Percentiles rank a stretch among this genome's conserved stretches.
These are phyloP conservation scores for Trachelus stipa DNA, from an alignment of 2,888 invertebrate species.

Conservation along the genomic window DNA sequence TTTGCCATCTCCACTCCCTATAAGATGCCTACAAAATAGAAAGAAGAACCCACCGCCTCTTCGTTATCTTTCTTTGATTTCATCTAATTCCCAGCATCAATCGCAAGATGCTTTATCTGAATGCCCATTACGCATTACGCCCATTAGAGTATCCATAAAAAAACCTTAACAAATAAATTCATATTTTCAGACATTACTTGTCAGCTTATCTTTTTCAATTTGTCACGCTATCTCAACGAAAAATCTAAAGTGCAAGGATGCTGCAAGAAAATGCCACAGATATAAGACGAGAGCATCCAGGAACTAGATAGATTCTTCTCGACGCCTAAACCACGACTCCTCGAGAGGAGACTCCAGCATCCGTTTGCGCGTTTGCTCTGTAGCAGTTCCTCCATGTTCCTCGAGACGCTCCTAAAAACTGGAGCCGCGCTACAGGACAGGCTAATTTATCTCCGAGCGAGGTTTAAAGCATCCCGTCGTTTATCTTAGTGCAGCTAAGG, in stretches of 20 bases:
- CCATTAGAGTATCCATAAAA: neutral
- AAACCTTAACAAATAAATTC: neutral
- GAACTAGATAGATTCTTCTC: neutral
- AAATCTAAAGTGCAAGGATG: neutral
- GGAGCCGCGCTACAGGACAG: constrained; percentile 14
- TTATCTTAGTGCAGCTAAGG: constrained; percentile 46
- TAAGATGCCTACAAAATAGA: constrained; percentile 29
- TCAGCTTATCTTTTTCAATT: neutral
- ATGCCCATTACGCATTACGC: neutral
- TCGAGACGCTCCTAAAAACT: constrained; percentile 6
- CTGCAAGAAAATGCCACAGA: neutral
- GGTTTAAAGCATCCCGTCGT: constrained; percentile 48
- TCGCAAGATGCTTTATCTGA: neutral
- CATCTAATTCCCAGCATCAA: constrained; percentile 15
- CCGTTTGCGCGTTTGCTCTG: neutral
- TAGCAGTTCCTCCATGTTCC: neutral
- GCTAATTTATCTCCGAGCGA: constrained; percentile 51
- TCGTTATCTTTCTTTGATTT: constrained; percentile 35
- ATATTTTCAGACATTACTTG: neutral
- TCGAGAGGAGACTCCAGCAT: neutral
- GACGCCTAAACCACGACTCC: neutral
- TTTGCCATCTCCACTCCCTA: constrained; percentile 40
- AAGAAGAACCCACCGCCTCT: neutral
- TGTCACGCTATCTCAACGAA: neutral
- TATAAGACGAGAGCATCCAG: neutral